phyloP scores from a whole-genome alignment of 2,797 vertebrate species.

The Gadopsis bispinosus region DNA sequence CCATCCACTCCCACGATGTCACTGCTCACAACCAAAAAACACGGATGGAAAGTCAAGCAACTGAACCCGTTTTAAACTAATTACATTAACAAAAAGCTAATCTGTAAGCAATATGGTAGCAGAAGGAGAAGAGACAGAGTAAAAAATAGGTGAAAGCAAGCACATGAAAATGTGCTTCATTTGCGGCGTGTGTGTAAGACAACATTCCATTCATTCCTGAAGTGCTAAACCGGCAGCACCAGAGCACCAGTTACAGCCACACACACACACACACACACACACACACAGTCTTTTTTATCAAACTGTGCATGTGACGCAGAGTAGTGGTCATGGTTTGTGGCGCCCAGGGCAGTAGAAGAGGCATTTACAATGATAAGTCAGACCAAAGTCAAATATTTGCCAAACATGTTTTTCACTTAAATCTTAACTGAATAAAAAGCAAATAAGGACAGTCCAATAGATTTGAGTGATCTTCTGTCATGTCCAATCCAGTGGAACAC shows the following conservation, averaged over 20 bases:
- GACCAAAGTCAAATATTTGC: conserved; percentile 26
- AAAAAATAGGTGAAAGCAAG: conserved; percentile 36
- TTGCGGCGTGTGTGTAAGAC: conserved; percentile 61
- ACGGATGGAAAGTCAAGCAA: conserved; percentile 27
- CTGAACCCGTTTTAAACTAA: conserved; percentile 20
- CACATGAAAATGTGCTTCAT: conserved; percentile 49
- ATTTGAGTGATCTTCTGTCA: not conserved
- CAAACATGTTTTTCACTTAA: conserved; percentile 17
- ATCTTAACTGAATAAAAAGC: not conserved
- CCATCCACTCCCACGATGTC: conserved; percentile 35
- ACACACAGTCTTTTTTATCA: conserved; percentile 33
- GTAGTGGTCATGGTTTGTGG: conserved; percentile 24
- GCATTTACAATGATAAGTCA: conserved; percentile 38
- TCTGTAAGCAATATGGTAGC: not conserved
- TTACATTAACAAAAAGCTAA: not conserved
- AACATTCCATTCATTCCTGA: conserved; percentile 88
- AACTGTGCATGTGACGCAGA: conserved; percentile 21
- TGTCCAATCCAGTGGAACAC: not conserved
- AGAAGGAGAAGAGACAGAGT: conserved; percentile 10
- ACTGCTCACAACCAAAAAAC: conserved; percentile 13
- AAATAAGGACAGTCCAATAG: not conserved
- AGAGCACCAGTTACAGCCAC: conserved; percentile 58
- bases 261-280: not conserved
- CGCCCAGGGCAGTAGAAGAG: conserved; percentile 15
- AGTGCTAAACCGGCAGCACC: conserved; percentile 76